Base-by-base conservation (phyloP, 2,888 invertebrate species). In the Sylvicola cinctus region DNA sequence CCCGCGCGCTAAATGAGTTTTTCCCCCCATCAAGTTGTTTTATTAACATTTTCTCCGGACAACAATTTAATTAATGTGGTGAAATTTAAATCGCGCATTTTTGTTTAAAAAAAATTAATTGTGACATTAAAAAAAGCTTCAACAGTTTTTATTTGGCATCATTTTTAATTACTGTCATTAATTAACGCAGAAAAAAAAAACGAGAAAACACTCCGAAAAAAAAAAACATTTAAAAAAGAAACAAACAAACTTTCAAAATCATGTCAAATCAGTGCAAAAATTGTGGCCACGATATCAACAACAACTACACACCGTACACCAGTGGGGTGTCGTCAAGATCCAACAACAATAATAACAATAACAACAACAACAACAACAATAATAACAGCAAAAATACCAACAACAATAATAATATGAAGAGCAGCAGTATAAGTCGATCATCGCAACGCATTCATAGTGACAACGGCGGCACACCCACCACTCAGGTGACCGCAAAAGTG, bases 401-500 rank as follows among this genome's bases (percentile, higher is more conserved):
- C 13, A 10, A 39, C 25, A 36, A 39, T 38, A 35, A 39, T 27
- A 37, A 41, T 34, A 40, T 35, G 33, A 51, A 51, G 4, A 6
- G 3, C 4, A 27, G 8, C 13, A 27, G 3, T 27, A 5, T 27
- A 3, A 4, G 3, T 12, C n/a, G 13, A 12, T 27, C 27, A 27
- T 27, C 27, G 4, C n/a, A 10, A 27, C 4, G 2, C 6, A 11
- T 5, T n/a, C 5, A 23, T 4, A 32, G 25, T 32, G 17, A 23
- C 12, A 15, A 15, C 10, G 20, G 20, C 16, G 20, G 20, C 38
- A 8, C 10, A 4, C 8, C 10, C 5, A 26, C 31, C 27, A 48
- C 54, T 32, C 52, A 75, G 59, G 68, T 75, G 52, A 73, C 73
- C 44, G 73, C 75, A 52, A 75, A 76, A 61, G 74, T 75, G 41